These are phyloP conservation scores for Smutsia temminckii DNA, from an alignment of 2,797 vertebrate species.

Conservation along the genomic window DNA sequence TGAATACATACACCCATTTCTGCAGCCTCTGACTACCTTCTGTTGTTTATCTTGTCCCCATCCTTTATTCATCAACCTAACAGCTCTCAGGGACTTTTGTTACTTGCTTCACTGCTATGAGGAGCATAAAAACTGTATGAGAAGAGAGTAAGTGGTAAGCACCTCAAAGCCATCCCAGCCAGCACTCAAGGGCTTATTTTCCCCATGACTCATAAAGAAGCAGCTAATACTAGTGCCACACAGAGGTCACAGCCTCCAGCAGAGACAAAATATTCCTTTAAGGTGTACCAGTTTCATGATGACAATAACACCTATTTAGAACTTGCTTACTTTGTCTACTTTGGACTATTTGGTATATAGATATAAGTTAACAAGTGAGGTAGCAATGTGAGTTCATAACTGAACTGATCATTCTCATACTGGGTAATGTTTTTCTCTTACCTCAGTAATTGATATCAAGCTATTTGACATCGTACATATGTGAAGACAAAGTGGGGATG, in stretches of 20 bases:
- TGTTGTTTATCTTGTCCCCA: not conserved
- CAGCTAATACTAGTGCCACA: not conserved
- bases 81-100: no score
- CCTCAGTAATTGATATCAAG: not conserved
- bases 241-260: not conserved
- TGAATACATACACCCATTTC: not conserved
- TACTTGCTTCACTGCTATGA: not conserved
- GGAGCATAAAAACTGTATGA: not conserved
- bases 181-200: not conserved
- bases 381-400: not conserved
- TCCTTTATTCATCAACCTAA: not conserved
- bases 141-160: not conserved
- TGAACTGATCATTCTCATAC: not conserved
- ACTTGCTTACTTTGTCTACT: not conserved
- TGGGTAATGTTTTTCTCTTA: not conserved
- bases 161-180: not conserved
- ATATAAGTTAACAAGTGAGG: not conserved
- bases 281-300: not conserved
- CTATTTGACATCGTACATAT: not conserved
- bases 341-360: not conserved
- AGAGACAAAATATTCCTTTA: not conserved
- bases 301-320: conserved; percentile 2
- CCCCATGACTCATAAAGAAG: not conserved
- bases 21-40: not conserved
- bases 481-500: not conserved